Evolutionary conservation across 2,797 vertebrate genomes (phyloP).

Genomic region (Perodicticus potto): DNA sequence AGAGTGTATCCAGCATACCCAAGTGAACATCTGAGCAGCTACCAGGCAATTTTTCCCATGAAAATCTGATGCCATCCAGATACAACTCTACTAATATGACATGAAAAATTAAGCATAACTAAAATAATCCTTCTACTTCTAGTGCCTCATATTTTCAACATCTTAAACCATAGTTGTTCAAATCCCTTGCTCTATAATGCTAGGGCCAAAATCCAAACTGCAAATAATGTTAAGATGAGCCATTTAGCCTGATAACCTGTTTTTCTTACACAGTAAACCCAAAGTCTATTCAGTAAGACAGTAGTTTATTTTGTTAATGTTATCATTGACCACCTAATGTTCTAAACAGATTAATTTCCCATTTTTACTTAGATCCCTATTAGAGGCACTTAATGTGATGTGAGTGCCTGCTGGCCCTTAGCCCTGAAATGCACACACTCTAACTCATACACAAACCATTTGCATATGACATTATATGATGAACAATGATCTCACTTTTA

Average conservation of each 20-base stretch:
- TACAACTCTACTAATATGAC: not conserved
- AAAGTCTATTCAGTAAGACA: not conserved
- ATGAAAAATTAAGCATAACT: not conserved
- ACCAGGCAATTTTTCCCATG: not conserved
- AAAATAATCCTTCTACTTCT: not conserved
- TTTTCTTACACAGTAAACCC: not conserved
- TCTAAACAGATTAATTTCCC: not conserved
- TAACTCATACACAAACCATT: not conserved
- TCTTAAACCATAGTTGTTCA: not conserved
- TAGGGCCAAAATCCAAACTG: not conserved
- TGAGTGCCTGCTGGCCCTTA: not conserved
- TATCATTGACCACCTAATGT: not conserved
- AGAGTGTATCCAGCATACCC: not conserved
- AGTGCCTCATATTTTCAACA: not conserved
- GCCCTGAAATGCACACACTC: not conserved
- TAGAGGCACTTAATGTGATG: not conserved
- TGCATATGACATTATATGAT: not conserved
- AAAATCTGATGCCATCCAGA: conserved; percentile 1
- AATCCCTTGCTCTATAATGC: not conserved
- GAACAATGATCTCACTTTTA: not conserved
- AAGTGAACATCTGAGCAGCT: not conserved
- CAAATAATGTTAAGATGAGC: not conserved
- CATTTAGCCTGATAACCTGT: not conserved
- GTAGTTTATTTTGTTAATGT: not conserved
- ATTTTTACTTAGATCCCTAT: not conserved